These are phyloP conservation scores for Rhamphomyia laevipes DNA, from an alignment of 2,888 invertebrate genomes.

Conservation along the genomic window DNA sequence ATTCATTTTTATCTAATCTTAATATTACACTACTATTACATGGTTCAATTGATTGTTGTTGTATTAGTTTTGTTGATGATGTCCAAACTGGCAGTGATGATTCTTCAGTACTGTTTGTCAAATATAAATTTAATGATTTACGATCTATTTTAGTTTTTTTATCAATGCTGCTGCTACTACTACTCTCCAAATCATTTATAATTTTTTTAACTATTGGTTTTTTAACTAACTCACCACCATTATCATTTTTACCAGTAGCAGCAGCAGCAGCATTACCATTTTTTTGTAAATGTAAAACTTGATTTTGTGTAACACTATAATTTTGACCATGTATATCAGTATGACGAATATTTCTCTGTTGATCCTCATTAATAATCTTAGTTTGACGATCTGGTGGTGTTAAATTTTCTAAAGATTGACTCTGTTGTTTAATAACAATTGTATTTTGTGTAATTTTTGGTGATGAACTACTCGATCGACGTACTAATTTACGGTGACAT, in stretches of 20 bases:
- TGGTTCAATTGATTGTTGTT: conserved; percentile 22
- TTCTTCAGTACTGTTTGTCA: background rate
- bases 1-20: background rate
- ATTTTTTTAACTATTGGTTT: conserved; percentile 53
- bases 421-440: conserved; percentile 34
- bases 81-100: conserved; percentile 31
- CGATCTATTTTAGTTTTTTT: conserved; percentile 29
- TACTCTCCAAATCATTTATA: conserved; percentile 57
- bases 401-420: conserved; percentile 36
- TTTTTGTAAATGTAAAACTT: conserved; percentile 70
- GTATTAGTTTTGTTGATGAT: conserved; percentile 33
- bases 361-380: conserved; percentile 38
- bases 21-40: conserved; percentile 3
- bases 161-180: background rate
- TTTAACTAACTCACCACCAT: conserved; percentile 6
- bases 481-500: conserved; percentile 27
- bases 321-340: conserved; percentile 75
- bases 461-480: conserved; percentile 35
- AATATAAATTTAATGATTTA: conserved; percentile 20
- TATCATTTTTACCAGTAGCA: conserved; percentile 5
- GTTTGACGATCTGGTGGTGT: conserved; percentile 22
- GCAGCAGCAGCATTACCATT: conserved; percentile 31
- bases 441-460: conserved; percentile 27
- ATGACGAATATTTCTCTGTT: conserved; percentile 67
- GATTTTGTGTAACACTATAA: conserved; percentile 84